Percentiles rank a stretch among this genome's conserved stretches.
These are phyloP conservation scores for Proterorhinus semilunaris DNA, from an alignment of 2,113 vertebrate species.

Conservation along the genomic window DNA sequence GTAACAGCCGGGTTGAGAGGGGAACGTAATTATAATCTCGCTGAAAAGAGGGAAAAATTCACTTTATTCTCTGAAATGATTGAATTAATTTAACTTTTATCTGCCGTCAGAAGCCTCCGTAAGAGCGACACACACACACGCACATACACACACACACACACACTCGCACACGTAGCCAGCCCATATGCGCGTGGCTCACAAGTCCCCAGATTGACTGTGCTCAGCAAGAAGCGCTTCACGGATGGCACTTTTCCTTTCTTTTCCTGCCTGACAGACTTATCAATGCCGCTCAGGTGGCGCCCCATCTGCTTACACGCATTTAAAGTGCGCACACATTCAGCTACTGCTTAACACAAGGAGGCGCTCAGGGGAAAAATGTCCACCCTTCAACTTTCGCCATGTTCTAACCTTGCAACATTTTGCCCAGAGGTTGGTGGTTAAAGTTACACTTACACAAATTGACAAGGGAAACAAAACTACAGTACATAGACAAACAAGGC, in stretches of 20 bases:
- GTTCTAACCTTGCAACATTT: conserved; percentile 40
- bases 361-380: conserved; percentile 52
- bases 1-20: background rate
- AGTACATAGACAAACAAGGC: too few species aligned
- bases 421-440: background rate
- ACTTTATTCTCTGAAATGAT: conserved; percentile 22
- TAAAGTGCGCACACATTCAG: conserved; percentile 38
- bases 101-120: conserved; percentile 20
- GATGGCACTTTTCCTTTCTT: conserved; percentile 71
- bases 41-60: conserved; percentile 24
- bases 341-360: conserved; percentile 51
- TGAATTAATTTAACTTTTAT: conserved; percentile 21
- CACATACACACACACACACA: conserved; percentile 14
- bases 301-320: conserved; percentile 62
- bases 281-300: conserved; percentile 77
- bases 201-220: conserved; percentile 64
- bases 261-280: conserved; percentile 76
- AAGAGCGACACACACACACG: conserved; percentile 6
- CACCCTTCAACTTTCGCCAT: conserved; percentile 54
- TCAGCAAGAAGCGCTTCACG: conserved; percentile 72
- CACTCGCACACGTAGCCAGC: conserved; percentile 8
- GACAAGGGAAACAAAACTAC: too few species aligned
- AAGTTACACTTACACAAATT: too few species aligned
- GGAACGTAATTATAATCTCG: conserved; percentile 37
- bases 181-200: conserved; percentile 38